Base-by-base conservation (phyloP, 1,140 invertebrate genomes). In the Hycleus cichorii region DNA sequence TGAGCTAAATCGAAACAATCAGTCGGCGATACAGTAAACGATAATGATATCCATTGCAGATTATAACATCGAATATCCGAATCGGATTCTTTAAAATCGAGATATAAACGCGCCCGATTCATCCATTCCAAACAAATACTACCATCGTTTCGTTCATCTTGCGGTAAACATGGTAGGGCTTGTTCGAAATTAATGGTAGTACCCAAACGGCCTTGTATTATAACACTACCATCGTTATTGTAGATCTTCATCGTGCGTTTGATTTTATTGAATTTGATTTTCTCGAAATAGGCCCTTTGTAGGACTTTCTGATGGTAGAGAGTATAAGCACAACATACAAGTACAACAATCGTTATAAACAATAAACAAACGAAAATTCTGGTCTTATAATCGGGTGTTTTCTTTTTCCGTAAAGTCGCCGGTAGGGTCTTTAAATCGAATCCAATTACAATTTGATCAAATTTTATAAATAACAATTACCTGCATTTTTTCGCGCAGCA, bases 61-160 rank as follows among this genome's bases (percentile, higher is more conserved):
- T 84, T 82, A 64, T 93, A 93, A 66, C 92, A 95, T 6, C 85
- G 80, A 18, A 85, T 81, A 27, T 76, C 73, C 5, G 76, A 71
- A 47, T 79, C 77, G 10, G 78, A 71, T 2, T 80, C 78, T 24
- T 82, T 74, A 53, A 78, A 78, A 47, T 82, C 81, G 43, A 93
- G 73, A 61, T 90, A 89, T 2, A 93, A 75, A 2, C 89, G 73
- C 0, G 86, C 85, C 6, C 83, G 78, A 25, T 86, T 76, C 60
- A 90, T 81, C 90, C 90, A 93, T 69, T 93, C 89, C 43, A 91
- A 75, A 65, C 91, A 93, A 0, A 88, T 74, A 8, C 81, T 81
- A 43, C 75, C 82, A 64, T 80, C 81, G 26, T 65, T 71, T 62
- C 69, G 75, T 8, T 79, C 74, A 64, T 90, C 76, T 47, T 83